A percentile compares a stretch with the other conserved stretches of the same genome.
phyloP scores from a whole-genome alignment of 2,797 vertebrate species.

The Pachyuromys duprasi region DNA sequence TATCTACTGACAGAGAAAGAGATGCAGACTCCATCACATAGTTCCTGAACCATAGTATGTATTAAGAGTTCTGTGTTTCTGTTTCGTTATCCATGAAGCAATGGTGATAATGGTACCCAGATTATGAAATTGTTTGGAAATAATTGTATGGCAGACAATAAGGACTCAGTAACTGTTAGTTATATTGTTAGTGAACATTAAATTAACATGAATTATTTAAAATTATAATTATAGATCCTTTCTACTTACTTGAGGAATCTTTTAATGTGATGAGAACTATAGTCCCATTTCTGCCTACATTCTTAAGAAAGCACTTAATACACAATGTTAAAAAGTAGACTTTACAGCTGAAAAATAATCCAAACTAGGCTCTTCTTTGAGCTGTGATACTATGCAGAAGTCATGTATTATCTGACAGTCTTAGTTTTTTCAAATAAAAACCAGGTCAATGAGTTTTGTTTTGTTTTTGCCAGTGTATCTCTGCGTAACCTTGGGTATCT shows the following conservation, averaged over 20 bases:
- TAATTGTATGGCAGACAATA: background rate
- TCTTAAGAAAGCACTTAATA: background rate
- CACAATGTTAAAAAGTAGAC: background rate
- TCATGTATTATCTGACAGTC: background rate
- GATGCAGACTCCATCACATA: background rate
- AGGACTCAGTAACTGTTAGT: background rate
- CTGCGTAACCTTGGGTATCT: no score
- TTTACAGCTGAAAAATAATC: background rate
- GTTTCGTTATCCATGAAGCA: background rate
- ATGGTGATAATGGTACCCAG: background rate
- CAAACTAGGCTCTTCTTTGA: background rate
- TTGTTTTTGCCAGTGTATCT: no score
- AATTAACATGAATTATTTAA: background rate
- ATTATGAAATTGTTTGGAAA: background rate
- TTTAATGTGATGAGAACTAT: background rate
- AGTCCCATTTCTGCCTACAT: background rate
- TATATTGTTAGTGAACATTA: background rate
- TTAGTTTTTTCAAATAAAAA: background rate
- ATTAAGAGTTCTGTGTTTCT: background rate
- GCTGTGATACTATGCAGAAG: background rate
- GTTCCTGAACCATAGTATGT: background rate
- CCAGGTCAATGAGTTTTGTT: background rate
- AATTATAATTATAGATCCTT: background rate
- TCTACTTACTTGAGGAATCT: background rate
- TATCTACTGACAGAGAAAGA: background rate